Evolutionary conservation across 2,113 vertebrate genomes (phyloP), one percentile per base, ranked within the genome.

Genomic region (Porphyrio hochstetteri): DNA sequence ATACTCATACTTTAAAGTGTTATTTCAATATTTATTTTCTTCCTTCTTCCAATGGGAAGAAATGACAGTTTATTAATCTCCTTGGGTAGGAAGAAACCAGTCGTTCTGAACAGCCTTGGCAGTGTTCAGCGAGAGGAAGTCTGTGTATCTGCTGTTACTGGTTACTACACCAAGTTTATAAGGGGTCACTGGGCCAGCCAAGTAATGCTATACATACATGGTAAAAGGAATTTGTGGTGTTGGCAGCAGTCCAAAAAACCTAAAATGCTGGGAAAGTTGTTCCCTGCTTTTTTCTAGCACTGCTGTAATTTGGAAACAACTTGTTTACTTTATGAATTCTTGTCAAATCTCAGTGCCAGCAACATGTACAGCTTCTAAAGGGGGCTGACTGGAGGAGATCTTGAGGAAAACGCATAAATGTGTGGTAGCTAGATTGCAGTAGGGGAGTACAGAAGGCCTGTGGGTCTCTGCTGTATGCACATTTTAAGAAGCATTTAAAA

Each of bases 281-380:
- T 85, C 57, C 94, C 85, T 91, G 93, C 88, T 93, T 86, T 93
- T 88, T 92, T 84, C 11, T 81, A 95, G 93, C 92, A 68, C 93
- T 5, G 25, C 93, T 92, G 84, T 68, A 92, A 74, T 93, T 97
- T 77, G 88, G 96, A 97, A 97, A 90, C 59, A 91, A 84, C 83
- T 94, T 95, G 92, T 96, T 97, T 97, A 88, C 95, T 94, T 95
- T 93, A 65, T 68, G 88, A 92, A 96, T 97, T 97, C 94, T 94
- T 95, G 89, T 91, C 88, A 70, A 16, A 96, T 59, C 87, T 94
- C 24, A 0, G 52, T 90, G 95, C 86, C 89, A 96, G 88, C 82
- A 94, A 60, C 88, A 79, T 2, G 28, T 29, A 63, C 67, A 7
- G 53, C 63, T 67, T 81, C 53, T 53, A 72, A 90, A 86, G 40